Percentiles rank a stretch among this genome's conserved stretches.
These are phyloP conservation scores for Drosophila repleta DNA, from an alignment of 1,140 invertebrate genomes.

Conservation along the genomic window DNA sequence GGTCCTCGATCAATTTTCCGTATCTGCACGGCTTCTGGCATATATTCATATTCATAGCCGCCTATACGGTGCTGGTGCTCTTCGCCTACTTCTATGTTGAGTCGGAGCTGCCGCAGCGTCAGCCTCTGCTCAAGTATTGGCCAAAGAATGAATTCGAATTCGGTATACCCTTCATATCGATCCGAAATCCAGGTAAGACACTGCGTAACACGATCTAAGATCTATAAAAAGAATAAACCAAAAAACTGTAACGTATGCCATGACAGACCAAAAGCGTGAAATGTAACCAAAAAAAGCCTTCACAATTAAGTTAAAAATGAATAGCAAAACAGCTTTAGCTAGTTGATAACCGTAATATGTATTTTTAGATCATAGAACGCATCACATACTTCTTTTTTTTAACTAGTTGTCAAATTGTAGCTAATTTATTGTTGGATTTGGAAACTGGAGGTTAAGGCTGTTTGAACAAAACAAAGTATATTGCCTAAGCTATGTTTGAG, in stretches of 20 bases:
- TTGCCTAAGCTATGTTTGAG: constrained; percentile 38
- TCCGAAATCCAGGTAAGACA: constrained; percentile 85
- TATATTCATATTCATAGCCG: constrained; percentile 91
- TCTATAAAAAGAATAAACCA: neutral
- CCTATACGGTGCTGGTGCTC: constrained; percentile 89
- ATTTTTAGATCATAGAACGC: constrained; percentile 42
- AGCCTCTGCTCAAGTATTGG: constrained; percentile 89
- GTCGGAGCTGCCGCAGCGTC: constrained; percentile 88
- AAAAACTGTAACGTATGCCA: constrained; percentile 29
- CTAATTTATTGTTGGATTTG: constrained; percentile 32
- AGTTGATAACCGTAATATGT: constrained; percentile 29
- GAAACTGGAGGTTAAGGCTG: constrained; percentile 57
- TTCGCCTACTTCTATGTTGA: constrained; percentile 91
- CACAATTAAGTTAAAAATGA: constrained; percentile 24
- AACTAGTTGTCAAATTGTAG: constrained; percentile 45
- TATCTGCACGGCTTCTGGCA: constrained; percentile 93
- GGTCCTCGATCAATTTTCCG: constrained; percentile 90
- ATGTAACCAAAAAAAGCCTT: constrained; percentile 24
- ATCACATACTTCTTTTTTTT: constrained; percentile 19
- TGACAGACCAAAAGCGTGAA: constrained; percentile 30
- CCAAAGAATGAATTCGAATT: constrained; percentile 90
- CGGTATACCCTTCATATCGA: constrained; percentile 89
- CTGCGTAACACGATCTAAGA: constrained; percentile 69
- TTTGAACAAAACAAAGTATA: constrained; percentile 18
- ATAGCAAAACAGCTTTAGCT: constrained; percentile 52